Base-by-base conservation (phyloP, 1,140 invertebrate genomes). In the Trissolcus basalis region DNA sequence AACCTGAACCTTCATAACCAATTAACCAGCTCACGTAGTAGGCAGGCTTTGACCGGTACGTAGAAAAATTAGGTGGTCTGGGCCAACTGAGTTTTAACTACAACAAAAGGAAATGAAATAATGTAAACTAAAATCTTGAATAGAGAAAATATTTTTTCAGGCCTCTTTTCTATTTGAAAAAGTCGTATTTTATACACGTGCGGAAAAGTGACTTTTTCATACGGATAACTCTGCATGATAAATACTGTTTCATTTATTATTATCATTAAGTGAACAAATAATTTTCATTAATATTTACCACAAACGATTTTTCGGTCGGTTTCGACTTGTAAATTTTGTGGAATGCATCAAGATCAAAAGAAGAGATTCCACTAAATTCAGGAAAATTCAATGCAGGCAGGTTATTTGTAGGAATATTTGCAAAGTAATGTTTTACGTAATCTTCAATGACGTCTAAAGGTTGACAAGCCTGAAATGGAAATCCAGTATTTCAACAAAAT, bases 1-100 rank as follows among this genome's bases (percentile, higher is more conserved):
- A 96, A 35, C 96, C 96, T 79, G 93, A 91, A 3, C 96, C 96
- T 88, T 97, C 96, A 83, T 98, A 94, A 0, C 95, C 96, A 5
- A 98, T 88, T 1, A 98, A 84, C 87, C 93, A 95, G 0, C 93
- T 92, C 0, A 97, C 82, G 78, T 97, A 96, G 53, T 93, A 90
- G 72, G 94, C 90, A 0, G 95, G 94, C 86, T 96, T 96, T 32
- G 89, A 90, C 83, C 91, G 92, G 82, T 96, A 97, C 12, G 92
- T 89, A 45, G 92, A 83, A 63, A 90, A 82, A 15, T 94, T 82
- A 0, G 94, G 90, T n/a, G 94, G 93, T 87, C 96, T 90, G 9
- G 91, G 90, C 95, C 95, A 97, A 2, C 91, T 93, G 5, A 97
- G 80, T 67, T 94, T 91, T 11, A 96, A 78, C 91, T 94, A n/a